Evolutionary conservation across 2,888 invertebrate genomes (phyloP).

Genomic region (Ferdinandea cuprea): DNA sequence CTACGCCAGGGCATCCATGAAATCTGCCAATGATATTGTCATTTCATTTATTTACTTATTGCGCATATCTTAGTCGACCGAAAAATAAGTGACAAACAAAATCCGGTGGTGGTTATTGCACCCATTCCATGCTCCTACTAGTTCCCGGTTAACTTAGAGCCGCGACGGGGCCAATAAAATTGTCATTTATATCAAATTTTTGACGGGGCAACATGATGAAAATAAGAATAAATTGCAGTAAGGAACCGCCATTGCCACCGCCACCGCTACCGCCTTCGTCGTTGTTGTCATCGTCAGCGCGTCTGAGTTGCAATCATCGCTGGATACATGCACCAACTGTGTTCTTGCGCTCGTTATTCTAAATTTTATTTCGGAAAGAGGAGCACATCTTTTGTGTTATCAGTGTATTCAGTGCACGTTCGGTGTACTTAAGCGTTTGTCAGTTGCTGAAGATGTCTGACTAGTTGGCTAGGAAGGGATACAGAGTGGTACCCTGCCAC

Average conservation of each 20-base stretch:
- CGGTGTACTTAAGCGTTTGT: constrained; percentile 71
- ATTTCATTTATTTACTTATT: constrained; percentile 73
- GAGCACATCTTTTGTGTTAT: constrained; percentile 56
- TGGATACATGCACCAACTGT: constrained; percentile 63
- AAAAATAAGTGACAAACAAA: constrained; percentile 71
- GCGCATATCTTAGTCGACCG: constrained; percentile 68
- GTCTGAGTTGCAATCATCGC: constrained; percentile 63
- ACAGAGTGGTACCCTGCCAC: not conserved
- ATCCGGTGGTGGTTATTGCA: constrained; percentile 14
- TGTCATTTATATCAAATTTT: constrained; percentile 69
- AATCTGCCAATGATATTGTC: constrained; percentile 74
- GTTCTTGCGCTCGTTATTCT: constrained; percentile 53
- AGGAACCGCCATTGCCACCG: too few species aligned
- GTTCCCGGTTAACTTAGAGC: not conserved
- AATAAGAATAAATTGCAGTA: constrained; percentile 26
- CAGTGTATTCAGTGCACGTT: constrained; percentile 71
- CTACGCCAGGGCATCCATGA: constrained; percentile 66
- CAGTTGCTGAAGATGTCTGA: constrained; percentile 65
- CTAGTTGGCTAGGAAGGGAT: constrained; percentile 36
- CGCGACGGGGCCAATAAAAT: constrained; percentile 54
- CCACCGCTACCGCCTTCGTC: not conserved
- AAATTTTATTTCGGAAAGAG: constrained; percentile 2
- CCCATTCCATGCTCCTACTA: not conserved
- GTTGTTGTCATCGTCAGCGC: too few species aligned
- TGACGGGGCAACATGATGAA: constrained; percentile 15